Evolutionary conservation across 1,140 invertebrate species (phyloP), one percentile per base, ranked within the genome.

Genomic region (Drosophila micromelanica): DNA sequence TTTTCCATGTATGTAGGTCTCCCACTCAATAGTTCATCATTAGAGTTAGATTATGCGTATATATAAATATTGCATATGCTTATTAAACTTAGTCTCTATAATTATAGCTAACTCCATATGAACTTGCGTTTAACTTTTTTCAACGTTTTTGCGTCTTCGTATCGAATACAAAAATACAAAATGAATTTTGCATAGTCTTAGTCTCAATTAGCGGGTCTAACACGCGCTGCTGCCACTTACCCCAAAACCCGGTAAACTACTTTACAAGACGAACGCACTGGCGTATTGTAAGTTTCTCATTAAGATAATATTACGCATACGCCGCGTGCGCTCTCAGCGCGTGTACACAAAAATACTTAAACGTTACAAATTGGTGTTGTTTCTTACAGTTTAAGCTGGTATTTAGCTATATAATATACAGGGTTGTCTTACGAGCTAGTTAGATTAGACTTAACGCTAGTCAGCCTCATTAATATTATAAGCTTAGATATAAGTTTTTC

Each of bases 161-260:
- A 89, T 89, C 79, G 81, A 61, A 89, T 89, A 89, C 79, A 89
- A 89, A 89, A 89, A 89, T 89, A 89, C 80, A 89, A 87, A 80
- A 76, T 42, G 49, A 55, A 64, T 79, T 74, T 89, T 70, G 84
- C 78, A 72, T 76, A 87, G 82, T 87, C 84, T 87, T 87, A 84
- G 84, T 87, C 82, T 87, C 84, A 87, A 82, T 82, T 79, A 77
- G 60, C 60, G 78, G 75, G 46, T 32, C 55, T 37, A 49, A 20
- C 48, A 69, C 61, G 49, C 67, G 42, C 49, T 60, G 57, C 62
- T 48, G 55, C 62, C 63, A 32, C 40, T 32, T 20, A 57, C 37
- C 37, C 20, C 30, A 32, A 35, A 11, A 48, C 49, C 69, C 52
- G 38, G 40, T 6, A 42, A 43, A 43, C 32, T 38, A 45, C 40